phyloP scores from a whole-genome alignment of 2,113 vertebrate species.

The Pavo muticus region DNA sequence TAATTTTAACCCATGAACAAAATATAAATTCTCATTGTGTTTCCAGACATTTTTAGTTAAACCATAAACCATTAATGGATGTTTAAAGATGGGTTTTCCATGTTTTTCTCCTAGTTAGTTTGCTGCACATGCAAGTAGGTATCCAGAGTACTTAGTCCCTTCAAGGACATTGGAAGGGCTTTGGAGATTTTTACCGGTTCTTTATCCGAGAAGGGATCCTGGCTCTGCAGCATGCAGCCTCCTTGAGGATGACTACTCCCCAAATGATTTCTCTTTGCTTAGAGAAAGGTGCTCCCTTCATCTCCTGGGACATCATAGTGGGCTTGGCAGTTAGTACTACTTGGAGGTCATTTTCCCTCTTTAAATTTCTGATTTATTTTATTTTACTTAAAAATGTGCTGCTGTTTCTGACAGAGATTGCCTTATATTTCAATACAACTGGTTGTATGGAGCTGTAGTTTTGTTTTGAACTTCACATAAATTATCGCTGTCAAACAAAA shows the following conservation, averaged over 20 bases:
- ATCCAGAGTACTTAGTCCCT: background rate
- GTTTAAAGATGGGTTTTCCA: background rate
- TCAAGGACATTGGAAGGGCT: background rate
- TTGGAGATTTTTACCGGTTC: background rate
- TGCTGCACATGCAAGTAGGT: background rate
- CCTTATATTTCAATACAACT: background rate
- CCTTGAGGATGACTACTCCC: background rate
- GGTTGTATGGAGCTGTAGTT: background rate
- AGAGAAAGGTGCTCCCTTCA: background rate
- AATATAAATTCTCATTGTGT: background rate
- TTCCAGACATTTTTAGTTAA: constrained; percentile 46
- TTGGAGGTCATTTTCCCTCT: background rate
- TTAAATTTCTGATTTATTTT: background rate
- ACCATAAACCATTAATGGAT: constrained; percentile 30
- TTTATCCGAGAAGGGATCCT: background rate
- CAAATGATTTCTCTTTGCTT: background rate
- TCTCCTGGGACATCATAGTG: background rate
- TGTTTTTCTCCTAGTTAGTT: background rate
- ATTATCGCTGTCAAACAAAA: background rate
- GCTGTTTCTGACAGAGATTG: background rate
- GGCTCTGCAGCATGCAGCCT: background rate
- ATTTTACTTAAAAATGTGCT: background rate
- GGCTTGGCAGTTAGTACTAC: background rate
- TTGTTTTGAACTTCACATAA: background rate
- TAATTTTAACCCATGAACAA: background rate